Evolutionary conservation across 2,797 vertebrate genomes (phyloP), one percentile per base, ranked within the genome.

Genomic region (Rhabdophis nuchalis): DNA sequence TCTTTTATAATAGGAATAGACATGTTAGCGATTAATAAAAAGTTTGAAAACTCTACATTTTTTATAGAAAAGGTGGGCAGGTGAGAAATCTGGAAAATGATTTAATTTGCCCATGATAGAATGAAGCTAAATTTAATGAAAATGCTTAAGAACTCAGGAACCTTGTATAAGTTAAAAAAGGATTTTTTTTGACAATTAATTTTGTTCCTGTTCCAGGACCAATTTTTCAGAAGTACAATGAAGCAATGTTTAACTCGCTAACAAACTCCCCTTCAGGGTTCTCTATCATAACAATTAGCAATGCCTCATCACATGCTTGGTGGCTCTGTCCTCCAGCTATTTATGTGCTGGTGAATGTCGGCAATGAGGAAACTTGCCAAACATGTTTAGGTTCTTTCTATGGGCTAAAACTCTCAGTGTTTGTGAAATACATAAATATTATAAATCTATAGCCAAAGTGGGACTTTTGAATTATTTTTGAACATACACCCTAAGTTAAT

Each of bases 1-100:
- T 90, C 85, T 36, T 61, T 91, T 96, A 95, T 92, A 95, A 94
- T 91, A 92, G 25, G 72, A n/a, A 50, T 87, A 91, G 85, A 1
- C 58, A 32, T 85, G 8, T 92, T 46, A 50, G 88, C 64, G 91
- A 23, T 88, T 95, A 91, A 87, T 92, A 46, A 58, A 46, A 95
- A 90, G 32, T 68, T 87, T 90, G 94, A 94, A 92, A 57, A 92
- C 32, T 3, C 87, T n/a, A 85, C n/a, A 93, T 90, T 93, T 90
- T 86, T 90, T 93, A 95, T 77, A 89, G 1, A 94, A 95, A 91
- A 56, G 61, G 8, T 87, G 52, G 52, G 29, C 27, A 54, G 93
- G 91, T 11, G 88, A 86, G 61, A 61, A 92, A 88, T 54, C 1
- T 85, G 29, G 87, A 85, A 14, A 46, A 93, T 27, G 23, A 52